Conservation (phyloP, 2,797 vertebrate genomes). For the Parambassis ranga region DNA sequence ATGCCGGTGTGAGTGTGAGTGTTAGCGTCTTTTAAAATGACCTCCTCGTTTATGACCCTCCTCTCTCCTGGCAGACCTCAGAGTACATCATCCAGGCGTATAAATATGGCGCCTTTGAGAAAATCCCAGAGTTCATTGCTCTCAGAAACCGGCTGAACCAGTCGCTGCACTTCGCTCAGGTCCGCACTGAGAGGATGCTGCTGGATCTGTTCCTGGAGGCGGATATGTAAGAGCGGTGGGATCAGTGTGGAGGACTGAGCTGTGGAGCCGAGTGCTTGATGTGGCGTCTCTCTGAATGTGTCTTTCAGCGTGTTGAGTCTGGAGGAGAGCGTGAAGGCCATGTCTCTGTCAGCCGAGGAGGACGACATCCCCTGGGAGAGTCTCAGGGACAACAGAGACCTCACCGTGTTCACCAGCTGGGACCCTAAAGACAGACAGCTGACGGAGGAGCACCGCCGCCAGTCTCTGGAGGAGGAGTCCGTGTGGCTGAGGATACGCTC, state of each 20-base stretch:
- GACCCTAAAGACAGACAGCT: conserved; percentile 91
- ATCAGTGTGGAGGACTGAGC: too few relatives aligned
- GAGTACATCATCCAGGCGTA: conserved; percentile 99
- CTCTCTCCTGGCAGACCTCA: conserved; percentile 87
- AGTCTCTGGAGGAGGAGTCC: conserved; percentile 90
- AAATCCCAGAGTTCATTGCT: conserved; percentile 98
- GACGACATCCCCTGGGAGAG: conserved; percentile 96
- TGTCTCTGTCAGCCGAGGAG: conserved; percentile 94
- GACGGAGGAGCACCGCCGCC: conserved; percentile 86
- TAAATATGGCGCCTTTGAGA: conserved; percentile 98
- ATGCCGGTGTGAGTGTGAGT: not conserved
- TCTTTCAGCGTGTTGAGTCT: conserved; percentile 79
- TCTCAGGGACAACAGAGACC: conserved; percentile 93
- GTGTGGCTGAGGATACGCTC: conserved; percentile 92
- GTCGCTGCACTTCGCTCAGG: conserved; percentile 97
- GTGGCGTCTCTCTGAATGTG: not conserved
- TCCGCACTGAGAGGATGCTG: conserved; percentile 94
- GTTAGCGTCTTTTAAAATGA: not conserved
- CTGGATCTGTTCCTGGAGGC: conserved; percentile 96
- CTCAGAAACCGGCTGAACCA: conserved; percentile 95
- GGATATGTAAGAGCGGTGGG: conserved; percentile 95
- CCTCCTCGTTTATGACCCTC: not conserved
- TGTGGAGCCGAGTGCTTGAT: not conserved
- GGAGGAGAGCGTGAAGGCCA: conserved; percentile 95
- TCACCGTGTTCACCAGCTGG: conserved; percentile 95